Conservation (phyloP, 2,113 vertebrate genomes). For the Rutilus rutilus region DNA sequence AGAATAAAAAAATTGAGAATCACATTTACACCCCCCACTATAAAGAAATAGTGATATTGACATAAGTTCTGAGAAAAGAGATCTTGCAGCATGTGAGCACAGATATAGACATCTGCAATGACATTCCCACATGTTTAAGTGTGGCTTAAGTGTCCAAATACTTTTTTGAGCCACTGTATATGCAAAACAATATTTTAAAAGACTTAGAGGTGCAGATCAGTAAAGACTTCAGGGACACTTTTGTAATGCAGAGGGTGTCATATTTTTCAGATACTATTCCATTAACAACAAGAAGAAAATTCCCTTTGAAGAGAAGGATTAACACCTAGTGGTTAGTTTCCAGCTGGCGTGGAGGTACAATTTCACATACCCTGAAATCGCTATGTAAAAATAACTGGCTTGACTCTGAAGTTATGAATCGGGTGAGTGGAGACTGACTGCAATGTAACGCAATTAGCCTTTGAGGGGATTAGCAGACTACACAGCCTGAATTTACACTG, state of each 20-base stretch:
- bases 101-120: background rate
- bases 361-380: conserved; percentile 76
- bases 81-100: background rate
- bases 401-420: conserved; percentile 76
- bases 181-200: conserved; percentile 11
- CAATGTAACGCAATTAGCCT: conserved; percentile 60
- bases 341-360: conserved; percentile 73
- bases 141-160: conserved; percentile 4
- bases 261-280: conserved; percentile 65
- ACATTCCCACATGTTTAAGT: conserved; percentile 4
- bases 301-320: conserved; percentile 76
- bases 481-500: conserved; percentile 37
- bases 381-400: conserved; percentile 76
- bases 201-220: background rate
- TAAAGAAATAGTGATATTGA: too few relatives aligned
- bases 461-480: conserved; percentile 50
- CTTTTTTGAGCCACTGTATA: conserved; percentile 8
- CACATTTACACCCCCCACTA: too few relatives aligned
- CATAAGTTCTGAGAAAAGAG: background rate
- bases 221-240: background rate
- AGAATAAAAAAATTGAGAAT: background rate
- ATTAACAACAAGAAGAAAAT: conserved; percentile 66
- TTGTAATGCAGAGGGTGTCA: background rate
- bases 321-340: conserved; percentile 77
- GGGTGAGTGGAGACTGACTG: conserved; percentile 27